A percentile compares a stretch with the other conserved stretches of the same genome.
Evolutionary conservation across 2,797 vertebrate species (phyloP).

Genomic region (Peromyscus attwateri): DNA sequence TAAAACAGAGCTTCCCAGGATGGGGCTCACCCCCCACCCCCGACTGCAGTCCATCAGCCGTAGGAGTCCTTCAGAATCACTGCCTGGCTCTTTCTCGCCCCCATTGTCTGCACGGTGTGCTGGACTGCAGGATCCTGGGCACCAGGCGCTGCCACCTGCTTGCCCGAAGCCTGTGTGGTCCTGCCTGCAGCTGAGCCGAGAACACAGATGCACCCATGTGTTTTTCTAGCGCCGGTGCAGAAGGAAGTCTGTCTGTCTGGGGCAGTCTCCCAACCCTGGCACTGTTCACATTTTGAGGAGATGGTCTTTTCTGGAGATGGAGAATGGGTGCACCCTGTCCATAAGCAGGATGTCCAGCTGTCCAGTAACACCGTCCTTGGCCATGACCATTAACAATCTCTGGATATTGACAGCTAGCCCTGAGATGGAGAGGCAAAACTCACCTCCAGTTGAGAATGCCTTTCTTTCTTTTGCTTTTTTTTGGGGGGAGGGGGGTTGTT

Average conservation of each 20-base stretch:
- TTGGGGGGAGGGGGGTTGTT: too few relatives aligned
- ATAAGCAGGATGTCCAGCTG: too few relatives aligned
- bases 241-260: neutral
- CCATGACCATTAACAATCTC: neutral
- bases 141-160: constrained; percentile 75
- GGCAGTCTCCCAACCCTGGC: neutral
- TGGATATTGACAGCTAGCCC: neutral
- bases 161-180: constrained; percentile 66
- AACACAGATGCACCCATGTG: constrained; percentile 9
- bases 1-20: constrained; percentile 81
- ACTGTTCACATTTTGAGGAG: accelerated
- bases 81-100: neutral
- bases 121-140: neutral
- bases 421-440: neutral
- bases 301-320: accelerated
- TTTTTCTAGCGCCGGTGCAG: neutral
- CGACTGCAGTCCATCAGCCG: constrained; percentile 49
- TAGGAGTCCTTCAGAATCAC: neutral
- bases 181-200: neutral
- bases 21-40: constrained; percentile 72
- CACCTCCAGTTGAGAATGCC: neutral
- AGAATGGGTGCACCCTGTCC: too few relatives aligned
- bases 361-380: too few relatives aligned
- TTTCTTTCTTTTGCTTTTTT: neutral
- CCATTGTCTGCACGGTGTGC: neutral